Evolutionary conservation across 2,113 vertebrate genomes (phyloP).

Genomic region (Ranitomeya variabilis): DNA sequence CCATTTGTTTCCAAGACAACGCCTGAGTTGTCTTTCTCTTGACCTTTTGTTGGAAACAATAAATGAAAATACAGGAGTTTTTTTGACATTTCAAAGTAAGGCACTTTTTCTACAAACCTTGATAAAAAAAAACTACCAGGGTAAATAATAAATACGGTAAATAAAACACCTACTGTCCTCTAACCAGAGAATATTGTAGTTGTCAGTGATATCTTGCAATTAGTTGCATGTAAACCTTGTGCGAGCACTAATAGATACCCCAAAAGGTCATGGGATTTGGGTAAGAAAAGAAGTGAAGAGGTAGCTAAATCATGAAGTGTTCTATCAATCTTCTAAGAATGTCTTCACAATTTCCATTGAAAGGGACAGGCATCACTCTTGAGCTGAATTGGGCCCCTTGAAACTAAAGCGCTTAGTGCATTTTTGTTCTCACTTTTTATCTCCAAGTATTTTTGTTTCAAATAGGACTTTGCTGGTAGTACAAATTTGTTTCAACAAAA

Average conservation of each 20-base stretch:
- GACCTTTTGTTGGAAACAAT: conserved; percentile 25
- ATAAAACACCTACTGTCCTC: not conserved
- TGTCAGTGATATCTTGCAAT: conserved; percentile 34
- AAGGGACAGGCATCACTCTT: not conserved
- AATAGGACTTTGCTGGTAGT: not conserved
- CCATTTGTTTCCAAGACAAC: conserved; percentile 52
- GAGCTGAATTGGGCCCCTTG: not conserved
- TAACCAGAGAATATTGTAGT: not conserved
- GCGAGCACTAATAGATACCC: conserved; percentile 10
- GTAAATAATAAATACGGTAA: not conserved
- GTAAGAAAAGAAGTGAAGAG: not conserved
- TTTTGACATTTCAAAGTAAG: conserved; percentile 19
- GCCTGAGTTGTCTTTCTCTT: conserved; percentile 16
- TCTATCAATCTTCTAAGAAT: not conserved
- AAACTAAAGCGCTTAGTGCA: not conserved
- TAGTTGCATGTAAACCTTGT: conserved; percentile 13
- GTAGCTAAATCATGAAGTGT: conserved; percentile 7
- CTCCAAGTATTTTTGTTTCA: not conserved
- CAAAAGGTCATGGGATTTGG: not conserved
- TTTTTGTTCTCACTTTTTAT: not conserved
- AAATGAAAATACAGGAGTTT: conserved; percentile 16
- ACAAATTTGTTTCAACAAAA: not conserved
- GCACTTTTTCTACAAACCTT: conserved; percentile 12
- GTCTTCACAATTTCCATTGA: not conserved
- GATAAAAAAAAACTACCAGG: not conserved